Evolutionary conservation across 1,140 invertebrate genomes (phyloP).

Genomic region (Heliconius eleuchia): DNA sequence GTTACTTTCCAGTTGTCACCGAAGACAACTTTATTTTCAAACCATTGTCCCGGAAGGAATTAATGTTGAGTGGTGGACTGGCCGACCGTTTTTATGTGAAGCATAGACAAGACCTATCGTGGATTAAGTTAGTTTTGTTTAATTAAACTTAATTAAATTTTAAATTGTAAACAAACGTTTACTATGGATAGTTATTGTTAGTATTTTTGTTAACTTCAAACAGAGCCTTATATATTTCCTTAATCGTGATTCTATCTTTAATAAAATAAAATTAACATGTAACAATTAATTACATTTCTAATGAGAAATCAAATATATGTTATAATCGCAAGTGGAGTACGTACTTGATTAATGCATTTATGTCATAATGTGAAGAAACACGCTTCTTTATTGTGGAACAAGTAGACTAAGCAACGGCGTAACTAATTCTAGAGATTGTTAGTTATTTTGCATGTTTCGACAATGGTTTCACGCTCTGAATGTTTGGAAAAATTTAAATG

Average conservation of each 20-base stretch:
- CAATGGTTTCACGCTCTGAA: conserved; percentile 78
- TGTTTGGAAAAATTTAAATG: conserved; percentile 68
- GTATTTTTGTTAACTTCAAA: conserved; percentile 37
- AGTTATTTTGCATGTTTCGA: conserved; percentile 81
- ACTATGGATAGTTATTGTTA: conserved; percentile 52
- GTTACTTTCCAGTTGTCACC: too few species aligned
- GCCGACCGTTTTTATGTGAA: conserved; percentile 52
- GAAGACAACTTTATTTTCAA: conserved; percentile 35
- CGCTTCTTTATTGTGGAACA: conserved; percentile 68
- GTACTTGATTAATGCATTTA: conserved; percentile 61
- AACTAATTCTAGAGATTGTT: conserved; percentile 80
- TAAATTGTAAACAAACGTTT: conserved; percentile 28
- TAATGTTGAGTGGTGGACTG: conserved; percentile 43
- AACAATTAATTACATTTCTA: neutral
- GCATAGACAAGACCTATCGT: conserved; percentile 49
- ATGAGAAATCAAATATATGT: conserved; percentile 21
- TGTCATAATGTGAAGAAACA: conserved; percentile 71
- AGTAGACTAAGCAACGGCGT: conserved; percentile 75
- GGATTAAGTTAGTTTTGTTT: conserved; percentile 45
- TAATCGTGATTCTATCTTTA: neutral
- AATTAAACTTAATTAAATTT: conserved; percentile 67
- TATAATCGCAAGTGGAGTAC: conserved; percentile 25
- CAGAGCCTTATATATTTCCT: too few species aligned
- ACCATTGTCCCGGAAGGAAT: conserved; percentile 46
- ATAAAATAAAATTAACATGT: neutral